These are phyloP conservation scores for Callitettix versicolor DNA, from an alignment of 1,140 invertebrate species.

Conservation along the genomic window DNA sequence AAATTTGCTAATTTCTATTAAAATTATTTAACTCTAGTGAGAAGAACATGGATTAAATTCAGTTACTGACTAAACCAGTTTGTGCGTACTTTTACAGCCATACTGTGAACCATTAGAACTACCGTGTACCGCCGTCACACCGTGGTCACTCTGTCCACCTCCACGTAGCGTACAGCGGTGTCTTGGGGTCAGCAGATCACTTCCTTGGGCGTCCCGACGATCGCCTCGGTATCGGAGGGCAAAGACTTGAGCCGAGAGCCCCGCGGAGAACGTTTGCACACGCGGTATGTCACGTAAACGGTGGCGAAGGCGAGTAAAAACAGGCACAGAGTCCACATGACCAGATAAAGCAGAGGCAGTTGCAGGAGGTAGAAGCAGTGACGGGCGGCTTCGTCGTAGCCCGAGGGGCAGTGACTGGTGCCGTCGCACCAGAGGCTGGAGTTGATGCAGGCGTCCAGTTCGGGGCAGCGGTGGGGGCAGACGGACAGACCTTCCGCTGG, in stretches of 20 bases:
- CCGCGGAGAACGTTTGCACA: not conserved
- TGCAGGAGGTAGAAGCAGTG: slow-evolving; percentile 66
- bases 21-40: too few relatives aligned
- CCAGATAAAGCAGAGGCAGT: slow-evolving; percentile 59
- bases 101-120: slow-evolving; percentile 4
- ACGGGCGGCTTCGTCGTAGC: slow-evolving; percentile 70
- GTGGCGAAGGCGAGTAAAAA: slow-evolving; percentile 32
- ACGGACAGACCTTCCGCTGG: slow-evolving; percentile 47
- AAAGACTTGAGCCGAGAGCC: slow-evolving; percentile 19
- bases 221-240: slow-evolving; percentile 27
- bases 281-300: slow-evolving; percentile 15
- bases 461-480: slow-evolving; percentile 70
- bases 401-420: slow-evolving; percentile 70
- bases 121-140: slow-evolving; percentile 49
- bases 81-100: not conserved
- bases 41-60: too few relatives aligned
- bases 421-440: slow-evolving; percentile 83
- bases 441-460: slow-evolving; percentile 79
- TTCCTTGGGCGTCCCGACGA: slow-evolving; percentile 45
- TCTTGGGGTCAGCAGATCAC: slow-evolving; percentile 88
- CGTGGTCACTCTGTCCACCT: slow-evolving; percentile 77
- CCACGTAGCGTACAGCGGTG: slow-evolving; percentile 82
- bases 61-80: too few relatives aligned
- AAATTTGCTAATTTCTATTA: too few relatives aligned
- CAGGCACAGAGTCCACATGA: slow-evolving; percentile 38